A percentile compares a stretch with the other conserved stretches of the same genome.
Conservation (phyloP, 2,797 vertebrate genomes). For the Natrix natrix region DNA sequence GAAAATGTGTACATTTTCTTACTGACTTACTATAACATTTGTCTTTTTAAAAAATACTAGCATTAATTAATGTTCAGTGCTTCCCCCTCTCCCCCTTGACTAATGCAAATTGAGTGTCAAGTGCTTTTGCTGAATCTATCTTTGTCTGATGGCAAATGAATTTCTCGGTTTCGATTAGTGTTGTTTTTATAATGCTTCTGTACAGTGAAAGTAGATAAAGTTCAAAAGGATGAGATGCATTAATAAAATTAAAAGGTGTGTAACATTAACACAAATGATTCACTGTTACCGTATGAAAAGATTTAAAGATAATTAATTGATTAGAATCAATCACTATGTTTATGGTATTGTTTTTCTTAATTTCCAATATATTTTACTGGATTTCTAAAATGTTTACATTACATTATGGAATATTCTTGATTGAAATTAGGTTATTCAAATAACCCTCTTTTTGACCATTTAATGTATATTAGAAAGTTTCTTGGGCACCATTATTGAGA, state of each 20-base stretch:
- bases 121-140: background rate
- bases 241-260: conserved; percentile 4
- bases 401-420: background rate
- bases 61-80: background rate
- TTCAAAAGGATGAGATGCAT: background rate
- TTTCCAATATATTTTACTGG: background rate
- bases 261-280: background rate
- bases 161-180: background rate
- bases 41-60: background rate
- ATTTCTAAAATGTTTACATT: background rate
- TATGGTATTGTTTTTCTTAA: background rate
- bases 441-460: background rate
- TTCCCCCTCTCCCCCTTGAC: background rate
- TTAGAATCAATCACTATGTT: background rate
- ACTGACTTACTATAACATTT: conserved; percentile 13
- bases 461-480: background rate
- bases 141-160: background rate
- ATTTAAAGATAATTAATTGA: background rate
- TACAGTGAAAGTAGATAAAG: background rate
- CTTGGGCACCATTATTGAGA: background rate
- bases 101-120: background rate
- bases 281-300: background rate
- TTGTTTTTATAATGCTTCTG: background rate
- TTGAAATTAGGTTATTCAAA: background rate
- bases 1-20: conserved; percentile 18